Conservation (phyloP, 1,140 invertebrate species). For the Coboldia fuscipes region DNA sequence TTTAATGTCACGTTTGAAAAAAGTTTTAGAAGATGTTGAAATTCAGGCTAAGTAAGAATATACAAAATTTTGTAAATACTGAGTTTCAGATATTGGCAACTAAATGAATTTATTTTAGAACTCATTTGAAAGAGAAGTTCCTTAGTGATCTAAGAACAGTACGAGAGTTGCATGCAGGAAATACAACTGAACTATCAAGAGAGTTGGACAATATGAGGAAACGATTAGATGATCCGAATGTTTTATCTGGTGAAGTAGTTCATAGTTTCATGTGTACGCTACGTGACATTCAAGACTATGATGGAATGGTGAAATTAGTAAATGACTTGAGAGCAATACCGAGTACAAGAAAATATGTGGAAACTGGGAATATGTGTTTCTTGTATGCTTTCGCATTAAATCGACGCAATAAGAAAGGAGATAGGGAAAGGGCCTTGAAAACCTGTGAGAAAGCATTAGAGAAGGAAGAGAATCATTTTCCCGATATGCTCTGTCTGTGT, state of each 20-base stretch:
- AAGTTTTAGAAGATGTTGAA: conserved; percentile 81
- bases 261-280: conserved; percentile 83
- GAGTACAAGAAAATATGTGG: conserved; percentile 71
- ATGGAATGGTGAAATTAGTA: conserved; percentile 93
- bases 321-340: conserved; percentile 88
- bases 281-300: conserved; percentile 88
- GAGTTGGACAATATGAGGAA: conserved; percentile 77
- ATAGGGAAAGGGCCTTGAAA: conserved; percentile 78
- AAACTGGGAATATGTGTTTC: conserved; percentile 76
- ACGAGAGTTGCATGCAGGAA: conserved; percentile 62
- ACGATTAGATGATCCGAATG: conserved; percentile 88
- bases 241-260: conserved; percentile 84
- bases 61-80: not conserved
- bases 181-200: conserved; percentile 52
- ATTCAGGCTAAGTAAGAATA: conserved; percentile 67
- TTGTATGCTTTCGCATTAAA: conserved; percentile 95
- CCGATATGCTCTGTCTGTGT: conserved; percentile 95
- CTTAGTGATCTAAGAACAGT: conserved; percentile 82
- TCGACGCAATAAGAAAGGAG: conserved; percentile 79
- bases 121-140: conserved; percentile 97
- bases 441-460: conserved; percentile 80
- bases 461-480: conserved; percentile 82
- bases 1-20: conserved; percentile 43
- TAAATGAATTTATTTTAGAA: conserved; percentile 30
- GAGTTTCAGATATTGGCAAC: conserved; percentile 1